Evolutionary conservation across 2,113 vertebrate genomes (phyloP).

Genomic region (Pygoscelis adeliae): DNA sequence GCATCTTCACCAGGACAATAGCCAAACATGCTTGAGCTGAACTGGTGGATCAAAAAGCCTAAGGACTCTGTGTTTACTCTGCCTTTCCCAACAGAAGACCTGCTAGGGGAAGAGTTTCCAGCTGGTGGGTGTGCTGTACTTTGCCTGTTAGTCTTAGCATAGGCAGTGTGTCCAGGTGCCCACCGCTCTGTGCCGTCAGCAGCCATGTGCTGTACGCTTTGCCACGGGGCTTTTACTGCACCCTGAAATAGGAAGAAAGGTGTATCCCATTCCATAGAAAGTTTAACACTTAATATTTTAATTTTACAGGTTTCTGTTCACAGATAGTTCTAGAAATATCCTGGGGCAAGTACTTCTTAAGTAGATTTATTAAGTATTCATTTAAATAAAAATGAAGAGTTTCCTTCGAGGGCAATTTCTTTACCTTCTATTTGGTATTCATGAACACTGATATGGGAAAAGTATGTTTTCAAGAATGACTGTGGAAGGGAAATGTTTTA

Average conservation of each 20-base stretch:
- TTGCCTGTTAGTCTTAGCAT: neutral
- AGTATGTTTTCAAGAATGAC: neutral
- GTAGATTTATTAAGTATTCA: conserved; percentile 41
- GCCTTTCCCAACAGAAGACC: neutral
- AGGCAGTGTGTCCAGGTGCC: neutral
- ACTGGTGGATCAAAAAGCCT: neutral
- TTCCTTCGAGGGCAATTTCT: conserved; percentile 8
- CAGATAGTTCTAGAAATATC: conserved; percentile 26
- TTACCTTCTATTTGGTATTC: conserved; percentile 22
- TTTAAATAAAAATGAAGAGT: conserved; percentile 47
- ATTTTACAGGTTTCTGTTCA: conserved; percentile 25
- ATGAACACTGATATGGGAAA: neutral
- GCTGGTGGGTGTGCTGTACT: neutral
- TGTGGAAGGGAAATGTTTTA: neutral
- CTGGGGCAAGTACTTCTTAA: neutral
- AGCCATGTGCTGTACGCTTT: neutral
- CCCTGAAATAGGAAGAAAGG: neutral
- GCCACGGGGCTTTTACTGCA: neutral
- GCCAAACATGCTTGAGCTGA: neutral
- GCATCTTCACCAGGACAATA: neutral
- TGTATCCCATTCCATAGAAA: conserved; percentile 4
- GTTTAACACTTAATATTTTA: conserved; percentile 23
- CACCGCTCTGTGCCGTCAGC: rapidly evolving
- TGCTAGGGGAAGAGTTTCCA: neutral
- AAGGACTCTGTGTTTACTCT: neutral